These are phyloP conservation scores for Brachyhypopomus gauderio DNA, from an alignment of 2,113 vertebrate genomes.

Conservation along the genomic window DNA sequence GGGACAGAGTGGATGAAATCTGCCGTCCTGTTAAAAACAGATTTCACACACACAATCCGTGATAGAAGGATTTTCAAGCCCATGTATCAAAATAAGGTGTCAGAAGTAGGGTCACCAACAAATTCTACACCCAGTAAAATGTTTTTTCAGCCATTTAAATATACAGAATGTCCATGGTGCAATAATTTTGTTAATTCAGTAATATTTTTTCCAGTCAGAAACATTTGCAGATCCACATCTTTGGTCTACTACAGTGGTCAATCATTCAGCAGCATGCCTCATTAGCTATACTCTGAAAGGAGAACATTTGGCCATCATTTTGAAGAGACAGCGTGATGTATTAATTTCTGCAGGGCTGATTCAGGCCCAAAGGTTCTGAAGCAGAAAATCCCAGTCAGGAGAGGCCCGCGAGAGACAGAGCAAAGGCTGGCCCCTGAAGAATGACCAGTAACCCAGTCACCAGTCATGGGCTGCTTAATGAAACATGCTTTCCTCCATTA, in stretches of 20 bases:
- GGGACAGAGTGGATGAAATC: slow-evolving; percentile 62
- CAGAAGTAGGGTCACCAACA: background rate
- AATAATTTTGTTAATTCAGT: too few species aligned
- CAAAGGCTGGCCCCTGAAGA: background rate
- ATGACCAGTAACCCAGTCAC: slow-evolving; percentile 59
- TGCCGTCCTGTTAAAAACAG: slow-evolving; percentile 40
- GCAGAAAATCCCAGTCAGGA: background rate
- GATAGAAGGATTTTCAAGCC: background rate
- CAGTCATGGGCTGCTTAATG: slow-evolving; percentile 67
- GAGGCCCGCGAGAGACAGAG: background rate
- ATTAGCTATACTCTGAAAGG: slow-evolving; percentile 22
- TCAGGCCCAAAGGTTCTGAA: slow-evolving; percentile 10
- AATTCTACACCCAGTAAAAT: background rate
- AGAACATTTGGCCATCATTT: slow-evolving; percentile 17
- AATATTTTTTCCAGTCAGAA: too few species aligned
- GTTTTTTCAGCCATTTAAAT: too few species aligned
- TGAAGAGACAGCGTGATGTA: slow-evolving; percentile 30
- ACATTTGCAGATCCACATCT: too few species aligned
- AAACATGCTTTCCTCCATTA: slow-evolving; percentile 68
- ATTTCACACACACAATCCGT: slow-evolving; percentile 23
- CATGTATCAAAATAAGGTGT: background rate
- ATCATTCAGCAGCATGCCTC: slow-evolving; percentile 23
- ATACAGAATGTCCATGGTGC: too few species aligned
- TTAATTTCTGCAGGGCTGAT: slow-evolving; percentile 5
- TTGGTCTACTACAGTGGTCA: background rate